Conservation (phyloP, 2,888 invertebrate genomes). For the Plagiodera versicolora region DNA sequence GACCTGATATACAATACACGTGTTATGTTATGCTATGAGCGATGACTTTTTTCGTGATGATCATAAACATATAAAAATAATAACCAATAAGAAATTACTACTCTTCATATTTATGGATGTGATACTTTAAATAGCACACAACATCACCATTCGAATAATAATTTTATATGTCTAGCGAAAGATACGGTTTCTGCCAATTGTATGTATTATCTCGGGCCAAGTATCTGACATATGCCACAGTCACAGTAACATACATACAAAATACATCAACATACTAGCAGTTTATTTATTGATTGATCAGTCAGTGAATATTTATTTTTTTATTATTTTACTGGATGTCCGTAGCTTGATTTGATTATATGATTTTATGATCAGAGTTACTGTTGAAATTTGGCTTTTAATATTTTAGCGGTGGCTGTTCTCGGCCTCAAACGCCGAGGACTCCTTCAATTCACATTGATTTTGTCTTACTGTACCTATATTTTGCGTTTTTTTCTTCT, state of each 20-base stretch:
- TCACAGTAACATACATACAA: constrained; percentile 55
- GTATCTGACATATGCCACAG: constrained; percentile 42
- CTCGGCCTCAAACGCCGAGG: constrained; percentile 18
- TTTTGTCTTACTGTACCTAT: constrained; percentile 56
- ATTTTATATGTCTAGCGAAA: too few species aligned
- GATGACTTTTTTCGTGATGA: not conserved
- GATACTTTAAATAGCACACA: too few species aligned
- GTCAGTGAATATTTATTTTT: constrained; percentile 51
- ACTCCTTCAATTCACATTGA: constrained; percentile 37
- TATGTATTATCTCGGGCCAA: constrained; percentile 7
- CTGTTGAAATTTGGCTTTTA: constrained; percentile 49
- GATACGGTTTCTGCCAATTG: not conserved
- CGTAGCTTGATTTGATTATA: constrained; percentile 51
- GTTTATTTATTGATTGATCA: constrained; percentile 48
- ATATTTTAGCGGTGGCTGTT: constrained; percentile 20
- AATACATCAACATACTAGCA: constrained; percentile 54
- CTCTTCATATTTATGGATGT: too few species aligned
- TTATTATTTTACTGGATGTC: constrained; percentile 50
- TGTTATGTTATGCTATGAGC: not conserved
- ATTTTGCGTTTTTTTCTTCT: constrained; percentile 58
- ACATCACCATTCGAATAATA: too few species aligned
- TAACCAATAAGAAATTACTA: not conserved
- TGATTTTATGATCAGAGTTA: constrained; percentile 50
- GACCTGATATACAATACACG: not conserved
- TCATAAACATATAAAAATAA: not conserved